phyloP scores from a whole-genome alignment of 2,888 invertebrate genomes.

The Amphipoea lucens region DNA sequence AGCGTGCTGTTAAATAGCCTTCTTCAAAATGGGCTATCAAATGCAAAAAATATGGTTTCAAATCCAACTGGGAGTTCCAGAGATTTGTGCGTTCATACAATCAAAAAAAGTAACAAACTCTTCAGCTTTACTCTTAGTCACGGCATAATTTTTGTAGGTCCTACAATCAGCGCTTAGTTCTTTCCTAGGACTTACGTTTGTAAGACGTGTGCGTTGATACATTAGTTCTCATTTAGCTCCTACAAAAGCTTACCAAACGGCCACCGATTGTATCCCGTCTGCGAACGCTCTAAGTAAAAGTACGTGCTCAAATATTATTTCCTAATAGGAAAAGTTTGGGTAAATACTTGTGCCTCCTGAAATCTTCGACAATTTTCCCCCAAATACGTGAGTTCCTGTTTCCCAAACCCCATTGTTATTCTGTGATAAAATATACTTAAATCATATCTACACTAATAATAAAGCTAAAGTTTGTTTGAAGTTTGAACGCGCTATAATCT shows the following conservation, averaged over 20 bases:
- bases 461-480: too few species aligned
- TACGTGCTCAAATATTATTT: background rate
- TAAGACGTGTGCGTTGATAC: background rate
- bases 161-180: too few species aligned
- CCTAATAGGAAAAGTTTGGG: background rate
- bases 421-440: conserved; percentile 9
- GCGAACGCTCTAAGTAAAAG: background rate
- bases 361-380: background rate
- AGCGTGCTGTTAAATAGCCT: too few species aligned
- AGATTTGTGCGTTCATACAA: too few species aligned
- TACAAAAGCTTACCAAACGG: background rate
- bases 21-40: too few species aligned
- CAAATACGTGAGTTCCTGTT: background rate
- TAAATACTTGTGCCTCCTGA: conserved; percentile 6
- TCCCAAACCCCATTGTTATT: conserved; percentile 23
- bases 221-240: background rate
- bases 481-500: too few species aligned
- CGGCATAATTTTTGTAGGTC: too few species aligned
- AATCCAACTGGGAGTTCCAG: too few species aligned
- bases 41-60: too few species aligned
- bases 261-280: background rate
- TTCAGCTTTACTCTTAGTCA: too few species aligned
- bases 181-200: too few species aligned
- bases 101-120: too few species aligned
- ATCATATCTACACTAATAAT: background rate